phyloP scores from a whole-genome alignment of 2,888 invertebrate genomes.

The Chrysolina haemoptera region DNA sequence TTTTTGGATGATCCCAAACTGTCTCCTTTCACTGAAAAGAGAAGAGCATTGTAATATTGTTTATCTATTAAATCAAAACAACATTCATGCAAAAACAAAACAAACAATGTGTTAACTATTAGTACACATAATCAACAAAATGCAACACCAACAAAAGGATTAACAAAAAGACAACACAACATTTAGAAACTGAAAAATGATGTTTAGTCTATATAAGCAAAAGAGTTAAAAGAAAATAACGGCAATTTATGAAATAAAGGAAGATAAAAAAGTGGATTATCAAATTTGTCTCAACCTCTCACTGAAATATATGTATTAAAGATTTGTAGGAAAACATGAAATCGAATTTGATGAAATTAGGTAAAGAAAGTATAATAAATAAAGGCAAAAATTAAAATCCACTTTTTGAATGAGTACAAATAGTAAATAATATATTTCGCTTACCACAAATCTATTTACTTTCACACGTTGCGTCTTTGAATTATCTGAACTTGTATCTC shows the following conservation, averaged over 20 bases:
- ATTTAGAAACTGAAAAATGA: slow-evolving; percentile 28
- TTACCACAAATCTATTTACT: slow-evolving; percentile 94
- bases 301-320: no score
- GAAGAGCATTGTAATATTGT: slow-evolving; percentile 43
- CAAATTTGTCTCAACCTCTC: not conserved
- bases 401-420: not conserved
- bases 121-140: slow-evolving; percentile 52
- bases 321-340: no score
- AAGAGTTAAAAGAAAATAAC: slow-evolving; percentile 4
- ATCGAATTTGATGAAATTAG: no score
- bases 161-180: slow-evolving; percentile 40
- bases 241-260: slow-evolving; percentile 1
- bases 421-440: slow-evolving; percentile 65
- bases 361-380: not conserved
- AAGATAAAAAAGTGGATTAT: slow-evolving; percentile 1
- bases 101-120: slow-evolving; percentile 45
- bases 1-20: slow-evolving; percentile 50
- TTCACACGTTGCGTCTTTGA: slow-evolving; percentile 76
- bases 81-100: slow-evolving; percentile 47
- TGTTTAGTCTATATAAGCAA: slow-evolving; percentile 5
- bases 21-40: slow-evolving; percentile 54
- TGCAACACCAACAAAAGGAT: slow-evolving; percentile 48
- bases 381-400: slow-evolving; percentile 34
- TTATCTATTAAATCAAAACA: slow-evolving; percentile 31
- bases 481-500: slow-evolving; percentile 72